Evolutionary conservation across 2,797 vertebrate genomes (phyloP).

Genomic region (Artibeus jamaicensis): DNA sequence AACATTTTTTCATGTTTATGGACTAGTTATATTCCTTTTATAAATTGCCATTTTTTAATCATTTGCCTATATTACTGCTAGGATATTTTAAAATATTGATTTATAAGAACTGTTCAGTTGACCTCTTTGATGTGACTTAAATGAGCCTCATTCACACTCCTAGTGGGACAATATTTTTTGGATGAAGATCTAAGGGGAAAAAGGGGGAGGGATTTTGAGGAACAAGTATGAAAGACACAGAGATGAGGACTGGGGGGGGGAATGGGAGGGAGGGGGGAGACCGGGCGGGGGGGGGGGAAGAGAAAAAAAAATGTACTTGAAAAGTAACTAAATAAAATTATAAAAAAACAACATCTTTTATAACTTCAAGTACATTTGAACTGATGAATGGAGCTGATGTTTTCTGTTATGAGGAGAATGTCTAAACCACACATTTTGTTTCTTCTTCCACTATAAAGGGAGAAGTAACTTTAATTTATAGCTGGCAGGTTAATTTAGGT

Average conservation of each 20-base stretch:
- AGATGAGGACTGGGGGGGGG: too few species aligned
- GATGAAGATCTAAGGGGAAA: not conserved
- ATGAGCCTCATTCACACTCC: not conserved
- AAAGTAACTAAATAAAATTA: too few species aligned
- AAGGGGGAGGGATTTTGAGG: too few species aligned
- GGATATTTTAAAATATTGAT: not conserved
- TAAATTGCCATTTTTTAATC: not conserved
- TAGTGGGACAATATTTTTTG: not conserved
- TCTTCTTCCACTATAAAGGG: not conserved
- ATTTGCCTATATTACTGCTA: not conserved
- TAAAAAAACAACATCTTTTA: not conserved
- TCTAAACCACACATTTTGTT: not conserved
- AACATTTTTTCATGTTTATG: constrained; percentile 6
- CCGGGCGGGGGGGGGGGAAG: too few species aligned
- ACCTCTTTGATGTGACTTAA: not conserved
- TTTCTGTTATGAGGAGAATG: not conserved
- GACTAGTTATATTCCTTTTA: not conserved
- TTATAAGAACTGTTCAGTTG: not conserved
- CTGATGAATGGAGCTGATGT: not conserved
- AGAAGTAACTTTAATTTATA: not conserved
- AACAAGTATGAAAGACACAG: too few species aligned
- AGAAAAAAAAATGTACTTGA: too few species aligned
- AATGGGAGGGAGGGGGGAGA: too few species aligned
- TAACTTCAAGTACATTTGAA: constrained; percentile 31
- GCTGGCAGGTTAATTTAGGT: constrained; percentile 25